Evolutionary conservation across 1,140 invertebrate species (phyloP), one percentile per base, ranked within the genome.

Genomic region (Procambarus virginalis): DNA sequence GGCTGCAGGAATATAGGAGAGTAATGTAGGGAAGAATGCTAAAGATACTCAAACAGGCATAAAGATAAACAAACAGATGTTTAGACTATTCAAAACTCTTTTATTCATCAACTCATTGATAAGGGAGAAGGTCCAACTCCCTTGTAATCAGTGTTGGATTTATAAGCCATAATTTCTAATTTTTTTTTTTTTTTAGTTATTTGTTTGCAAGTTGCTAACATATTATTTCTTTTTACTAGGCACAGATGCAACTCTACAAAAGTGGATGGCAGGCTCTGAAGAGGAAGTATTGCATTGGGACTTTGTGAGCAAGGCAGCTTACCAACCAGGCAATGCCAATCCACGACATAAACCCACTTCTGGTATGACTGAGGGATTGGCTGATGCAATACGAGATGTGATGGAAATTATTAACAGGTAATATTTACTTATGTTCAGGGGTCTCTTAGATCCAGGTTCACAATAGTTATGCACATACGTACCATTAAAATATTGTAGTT

Each of bases 221-320:
- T 78, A n/a, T 5, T 78, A 20, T 51, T 78, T 55, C 17, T 76
- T 49, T 3, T 78, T 2, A 49, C 55, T 55, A 92, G 91, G 91
- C n/a, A 82, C 76, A 45, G 91, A 92, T 68, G 87, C 68, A 10
- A 92, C 60, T 45, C 84, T 92, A 20, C 91, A 92, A 70, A 89
- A 89, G 58, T 89, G 91, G 73, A 78, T 55, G 20, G 75, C 87
- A 64, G 49, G 73, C 34, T n/a, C 79, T 17, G 94, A 95, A 45
- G 94, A 96, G 6, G 96, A 98, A 92, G 96, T 99, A 2, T 93
- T 97, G 34, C 94, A 95, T 9, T 99, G 98, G 97, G 96, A 98
- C 92, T 98, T 98, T 92, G 95, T 98, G 78, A 96, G 96, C 68
- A 96, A 96, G 92, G 96, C 96, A n/a, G 94, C 98, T 46, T 98